Base-by-base conservation (phyloP, 2,797 vertebrate species). In the Chaetodon trifasciatus region DNA sequence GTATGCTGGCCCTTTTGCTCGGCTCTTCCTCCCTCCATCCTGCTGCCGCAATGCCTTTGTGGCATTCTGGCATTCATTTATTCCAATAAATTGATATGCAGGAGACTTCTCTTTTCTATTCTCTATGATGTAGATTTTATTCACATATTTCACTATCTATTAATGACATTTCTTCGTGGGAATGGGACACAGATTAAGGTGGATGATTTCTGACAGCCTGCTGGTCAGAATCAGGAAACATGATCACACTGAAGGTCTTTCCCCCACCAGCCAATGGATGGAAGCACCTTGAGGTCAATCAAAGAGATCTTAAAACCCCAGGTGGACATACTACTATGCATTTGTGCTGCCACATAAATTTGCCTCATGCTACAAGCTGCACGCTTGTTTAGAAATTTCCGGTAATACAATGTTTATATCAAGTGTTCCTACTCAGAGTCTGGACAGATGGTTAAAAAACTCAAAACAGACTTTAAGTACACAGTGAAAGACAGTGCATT, bases 271-370 rank as follows among this genome's bases (percentile, higher is more conserved):
- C 11, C 65, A 82, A 77, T 81, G 32, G 10, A 76, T 74, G n/a
- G 60, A 63, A 63, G 57, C 71, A 50, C 50, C 28, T 61, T n/a
- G 8, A 9, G 39, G 53, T 65, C 49, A 46, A 23, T 2, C 32
- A 57, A 64, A 67, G 49, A 47, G 42, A 76, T 65, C 24, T 70
- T 24, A 62, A 68, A 39, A 74, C 64, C 71, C 37, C n/a, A 81
- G 46, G 11, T 47, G 55, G 46, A 58, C 62, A 46, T 42, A 61
- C 12, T 52, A 58, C 28, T 32, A 82, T 3, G 10, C 49, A 63
- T 77, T 74, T 53, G 37, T 50, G 28, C 49, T 53, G 15, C 50
- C 7, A 56, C 1, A 24, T 15, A 58, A 24, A 52, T 5, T 42
- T 28, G 5, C 58, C 17, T 74, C 24, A n/a, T n/a, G n/a, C n/a